Evolutionary conservation across 2,888 invertebrate genomes (phyloP), one percentile per base, ranked within the genome.

Genomic region (Aplocera efformata): DNA sequence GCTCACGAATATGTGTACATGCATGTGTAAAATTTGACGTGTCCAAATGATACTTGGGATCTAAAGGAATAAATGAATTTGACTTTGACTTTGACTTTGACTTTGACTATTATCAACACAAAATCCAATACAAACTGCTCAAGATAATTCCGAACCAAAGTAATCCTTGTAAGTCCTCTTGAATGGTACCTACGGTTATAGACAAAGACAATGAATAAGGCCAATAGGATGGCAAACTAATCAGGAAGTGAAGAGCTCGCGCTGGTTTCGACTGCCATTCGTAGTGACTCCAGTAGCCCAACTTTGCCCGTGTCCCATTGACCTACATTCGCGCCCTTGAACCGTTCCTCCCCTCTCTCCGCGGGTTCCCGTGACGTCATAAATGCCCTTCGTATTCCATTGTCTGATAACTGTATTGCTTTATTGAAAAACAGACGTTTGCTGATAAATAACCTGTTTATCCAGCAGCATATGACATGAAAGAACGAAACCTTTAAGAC

Each of bases 281-380:
- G 61, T 59, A 62, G 63, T 52, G 60, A 58, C 60, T 57, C 52
- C 60, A 58, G 64, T 60, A 63, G 71, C 67, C 67, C 67, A 59
- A 67, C 69, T 68, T 60, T 60, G 66, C 63, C 64, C 75, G 68
- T 73, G 85, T 62, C 76, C 86, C 66, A 83, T 67, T 86, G 77
- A 78, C 86, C 85, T 69, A 84, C 58, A 77, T 86, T 68, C 58
- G 51, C 80, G 83, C 75, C 86, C 86, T 85, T 86, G 86, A 86
- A 85, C 84, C 78, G 65, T 60, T 54, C 68, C 61, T 62, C 58
- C 62, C 59, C 67, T 62, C 51, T 42, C 44, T 47, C 39, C 52
- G 48, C 53, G 41, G 45, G 55, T 56, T 75, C 81, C 84, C 67
- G 78, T 84, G 84, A 83, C 85, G 83, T 81, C 79, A 80, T 63